Evolutionary conservation across 2,888 invertebrate genomes (phyloP).

Genomic region (Brassicogethes aeneus): DNA sequence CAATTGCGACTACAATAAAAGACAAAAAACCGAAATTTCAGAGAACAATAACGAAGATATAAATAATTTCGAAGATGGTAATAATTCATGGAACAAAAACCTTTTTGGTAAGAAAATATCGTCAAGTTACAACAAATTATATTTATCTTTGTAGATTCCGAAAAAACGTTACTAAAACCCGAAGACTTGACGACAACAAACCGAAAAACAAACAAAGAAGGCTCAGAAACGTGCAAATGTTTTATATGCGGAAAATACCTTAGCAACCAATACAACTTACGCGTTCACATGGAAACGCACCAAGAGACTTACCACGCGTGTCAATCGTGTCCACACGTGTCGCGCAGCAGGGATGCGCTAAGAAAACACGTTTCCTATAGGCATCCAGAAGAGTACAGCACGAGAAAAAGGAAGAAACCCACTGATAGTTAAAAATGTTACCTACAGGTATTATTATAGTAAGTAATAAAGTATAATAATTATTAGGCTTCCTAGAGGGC

Average conservation of each 20-base stretch:
- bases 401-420: slow-evolving; percentile 40
- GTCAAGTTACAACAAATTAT: too few species aligned
- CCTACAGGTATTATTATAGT: too few species aligned
- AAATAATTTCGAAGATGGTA: too few species aligned
- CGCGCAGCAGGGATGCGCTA: slow-evolving; percentile 76
- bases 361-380: slow-evolving; percentile 84
- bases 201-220: slow-evolving; percentile 22
- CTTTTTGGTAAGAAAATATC: too few species aligned
- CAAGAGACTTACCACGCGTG: slow-evolving; percentile 83
- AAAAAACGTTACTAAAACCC: slow-evolving; percentile 10
- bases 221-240: slow-evolving; percentile 48
- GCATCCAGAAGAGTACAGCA: slow-evolving; percentile 54
- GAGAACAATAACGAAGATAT: too few species aligned
- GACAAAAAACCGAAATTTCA: too few species aligned
- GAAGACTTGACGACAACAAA: slow-evolving; percentile 5
- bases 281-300: slow-evolving; percentile 87
- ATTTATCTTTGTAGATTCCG: slow-evolving; percentile 6
- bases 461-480: too few species aligned
- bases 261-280: slow-evolving; percentile 82
- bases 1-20: too few species aligned
- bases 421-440: slow-evolving; percentile 14
- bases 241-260: slow-evolving; percentile 80
- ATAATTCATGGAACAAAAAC: too few species aligned
- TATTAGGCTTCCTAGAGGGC: not conserved
- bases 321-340: slow-evolving; percentile 78